These are phyloP conservation scores for Leptopilina boulardi DNA, from an alignment of 1,140 invertebrate species.

Conservation along the genomic window DNA sequence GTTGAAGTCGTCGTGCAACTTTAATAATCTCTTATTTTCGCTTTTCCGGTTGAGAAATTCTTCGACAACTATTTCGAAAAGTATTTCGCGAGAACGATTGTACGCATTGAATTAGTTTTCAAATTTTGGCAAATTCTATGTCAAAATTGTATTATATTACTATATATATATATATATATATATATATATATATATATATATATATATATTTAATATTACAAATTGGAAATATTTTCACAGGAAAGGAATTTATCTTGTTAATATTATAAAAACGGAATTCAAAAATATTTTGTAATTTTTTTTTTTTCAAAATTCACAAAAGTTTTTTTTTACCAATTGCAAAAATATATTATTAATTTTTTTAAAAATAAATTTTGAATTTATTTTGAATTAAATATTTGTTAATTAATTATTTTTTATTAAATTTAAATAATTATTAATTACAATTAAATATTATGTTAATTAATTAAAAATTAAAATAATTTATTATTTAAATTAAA, in stretches of 20 bases:
- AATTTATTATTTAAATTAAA: too few relatives aligned
- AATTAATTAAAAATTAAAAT: too few relatives aligned
- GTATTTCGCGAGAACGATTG: conserved; percentile 1
- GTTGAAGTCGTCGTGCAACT: neutral
- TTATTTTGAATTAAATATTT: too few relatives aligned
- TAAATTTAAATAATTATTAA: neutral
- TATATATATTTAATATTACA: neutral
- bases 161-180: neutral
- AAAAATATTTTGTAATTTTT: too few relatives aligned
- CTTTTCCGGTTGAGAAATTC: neutral
- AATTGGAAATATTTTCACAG: too few relatives aligned
- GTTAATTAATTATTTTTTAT: too few relatives aligned
- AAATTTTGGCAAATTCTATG: neutral
- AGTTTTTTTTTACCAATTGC: too few relatives aligned
- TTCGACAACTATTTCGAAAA: neutral
- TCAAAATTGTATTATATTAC: too few relatives aligned
- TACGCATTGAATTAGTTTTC: neutral
- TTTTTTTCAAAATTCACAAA: too few relatives aligned
- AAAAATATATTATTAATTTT: too few relatives aligned
- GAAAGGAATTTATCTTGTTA: neutral
- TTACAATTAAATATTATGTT: too few relatives aligned
- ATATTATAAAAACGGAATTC: neutral
- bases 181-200: neutral
- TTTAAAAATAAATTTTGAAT: too few relatives aligned
- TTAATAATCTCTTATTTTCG: conserved; percentile 24